phyloP scores from a whole-genome alignment of 2,113 vertebrate genomes.

The Rhegmatorhina hoffmannsi region DNA sequence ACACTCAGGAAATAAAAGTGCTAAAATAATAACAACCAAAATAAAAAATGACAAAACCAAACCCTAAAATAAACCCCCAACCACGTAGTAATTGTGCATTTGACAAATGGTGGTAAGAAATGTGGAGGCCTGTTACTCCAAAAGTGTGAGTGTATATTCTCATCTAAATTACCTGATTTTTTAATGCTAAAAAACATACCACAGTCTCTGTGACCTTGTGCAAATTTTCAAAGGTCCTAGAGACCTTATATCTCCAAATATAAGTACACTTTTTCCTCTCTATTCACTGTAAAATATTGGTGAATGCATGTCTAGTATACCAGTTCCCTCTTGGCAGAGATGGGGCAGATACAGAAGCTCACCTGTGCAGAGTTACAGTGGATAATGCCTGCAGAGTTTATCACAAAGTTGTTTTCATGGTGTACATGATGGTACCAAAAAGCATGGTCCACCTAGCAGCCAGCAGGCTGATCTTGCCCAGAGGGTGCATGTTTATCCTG shows the following conservation, averaged over 20 bases:
- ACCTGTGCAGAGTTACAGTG: background rate
- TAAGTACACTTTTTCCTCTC: background rate
- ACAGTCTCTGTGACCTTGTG: background rate
- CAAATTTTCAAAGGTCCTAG: background rate
- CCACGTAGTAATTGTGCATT: background rate
- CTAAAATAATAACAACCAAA: background rate
- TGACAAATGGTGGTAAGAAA: slow-evolving; percentile 25
- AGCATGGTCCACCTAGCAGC: background rate
- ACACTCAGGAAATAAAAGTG: background rate
- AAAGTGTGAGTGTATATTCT: background rate
- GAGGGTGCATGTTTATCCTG: background rate
- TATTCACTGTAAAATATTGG: background rate
- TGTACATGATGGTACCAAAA: background rate
- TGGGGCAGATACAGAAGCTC: background rate
- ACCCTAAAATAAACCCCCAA: background rate
- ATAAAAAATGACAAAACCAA: background rate
- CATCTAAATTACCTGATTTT: background rate
- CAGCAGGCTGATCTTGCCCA: background rate
- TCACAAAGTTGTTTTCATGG: background rate
- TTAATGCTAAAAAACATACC: background rate
- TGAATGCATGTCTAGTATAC: background rate
- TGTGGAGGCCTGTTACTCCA: background rate
- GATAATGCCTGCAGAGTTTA: background rate
- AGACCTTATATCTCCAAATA: background rate
- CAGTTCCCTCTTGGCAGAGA: background rate